Base-by-base conservation (phyloP, 2,888 invertebrate species). In the Helicoverpa assulta region DNA sequence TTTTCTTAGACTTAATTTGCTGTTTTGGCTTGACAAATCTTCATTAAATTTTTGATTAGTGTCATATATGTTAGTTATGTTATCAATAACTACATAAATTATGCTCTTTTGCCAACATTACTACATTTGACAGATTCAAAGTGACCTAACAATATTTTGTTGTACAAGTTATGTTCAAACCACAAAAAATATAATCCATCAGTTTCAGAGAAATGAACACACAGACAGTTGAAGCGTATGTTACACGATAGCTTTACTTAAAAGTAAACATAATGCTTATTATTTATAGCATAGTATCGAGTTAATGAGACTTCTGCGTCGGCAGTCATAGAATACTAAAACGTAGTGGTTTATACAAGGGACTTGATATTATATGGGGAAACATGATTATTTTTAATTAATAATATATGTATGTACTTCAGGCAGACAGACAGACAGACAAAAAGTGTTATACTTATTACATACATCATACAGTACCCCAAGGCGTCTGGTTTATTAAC, bases 271-370 rank as follows among this genome's bases (percentile, higher is more conserved):
- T 61, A 76, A 67, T 71, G 81, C 81, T 81, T 81, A 65, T 81
- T 83, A 81, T 81, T 81, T 81, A 81, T 81, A 74, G 71, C 82
- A 26, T 72, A 64, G 55, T 72, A 76, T 65, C 14, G 56, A 55
- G 56, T 56, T 65, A 51, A 65, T 60, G 71, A 62, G 74, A 65
- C 60, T 57, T 21, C 4, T 55, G 58, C 10, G 43, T 51, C 76
- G 29, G 54, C 12, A 43, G 43, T 40, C 40, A 18, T 59, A 69
- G 21, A 26, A n/a, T 21, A 76, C 8, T 76, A 40, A 26, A 75
- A 47, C 29, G 16, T 67, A 73, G 18, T 16, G 53, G 37, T 63
- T 43, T 12, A 62, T 70, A 82, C 14, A 16, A 7, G 8, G 47
- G 61, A 62, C 63, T 69, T 73, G 68, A 54, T 26, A 16, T 33